Conservation (phyloP, 2,113 vertebrate species). For the Verasper variegatus region DNA sequence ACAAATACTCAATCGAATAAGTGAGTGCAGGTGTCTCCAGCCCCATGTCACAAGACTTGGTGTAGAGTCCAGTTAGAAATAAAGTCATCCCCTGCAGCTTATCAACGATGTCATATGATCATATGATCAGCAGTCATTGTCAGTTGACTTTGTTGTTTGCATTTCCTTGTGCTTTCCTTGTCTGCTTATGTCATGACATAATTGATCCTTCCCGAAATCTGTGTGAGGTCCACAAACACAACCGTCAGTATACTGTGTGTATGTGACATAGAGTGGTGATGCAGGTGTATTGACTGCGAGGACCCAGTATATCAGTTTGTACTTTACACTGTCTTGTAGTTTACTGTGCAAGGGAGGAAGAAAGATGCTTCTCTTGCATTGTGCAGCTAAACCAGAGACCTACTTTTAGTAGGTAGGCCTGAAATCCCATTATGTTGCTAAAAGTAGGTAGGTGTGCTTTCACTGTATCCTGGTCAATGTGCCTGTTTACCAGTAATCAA, state of each 20-base stretch:
- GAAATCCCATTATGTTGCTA: slow-evolving; percentile 20
- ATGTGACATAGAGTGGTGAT: too few species aligned
- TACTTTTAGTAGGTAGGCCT: background rate
- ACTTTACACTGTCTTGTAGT: background rate
- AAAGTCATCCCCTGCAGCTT: background rate
- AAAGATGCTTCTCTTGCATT: background rate
- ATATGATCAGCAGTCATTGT: slow-evolving; percentile 13
- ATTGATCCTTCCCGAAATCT: background rate
- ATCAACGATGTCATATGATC: slow-evolving; percentile 26
- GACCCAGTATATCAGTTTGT: too few species aligned
- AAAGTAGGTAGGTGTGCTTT: slow-evolving; percentile 6
- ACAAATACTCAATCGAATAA: background rate
- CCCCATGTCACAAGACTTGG: background rate
- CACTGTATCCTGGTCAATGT: background rate
- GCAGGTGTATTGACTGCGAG: too few species aligned
- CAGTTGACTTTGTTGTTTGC: background rate
- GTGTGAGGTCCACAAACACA: too few species aligned
- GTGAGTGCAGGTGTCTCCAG: background rate
- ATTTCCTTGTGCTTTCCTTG: background rate
- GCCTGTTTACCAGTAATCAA: background rate
- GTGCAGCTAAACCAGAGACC: background rate
- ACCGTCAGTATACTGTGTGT: too few species aligned
- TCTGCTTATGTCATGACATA: background rate
- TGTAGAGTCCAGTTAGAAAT: slow-evolving; percentile 6
- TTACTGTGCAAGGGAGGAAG: background rate